Conservation (phyloP, 2,888 invertebrate species). For the Tachina grossa region DNA sequence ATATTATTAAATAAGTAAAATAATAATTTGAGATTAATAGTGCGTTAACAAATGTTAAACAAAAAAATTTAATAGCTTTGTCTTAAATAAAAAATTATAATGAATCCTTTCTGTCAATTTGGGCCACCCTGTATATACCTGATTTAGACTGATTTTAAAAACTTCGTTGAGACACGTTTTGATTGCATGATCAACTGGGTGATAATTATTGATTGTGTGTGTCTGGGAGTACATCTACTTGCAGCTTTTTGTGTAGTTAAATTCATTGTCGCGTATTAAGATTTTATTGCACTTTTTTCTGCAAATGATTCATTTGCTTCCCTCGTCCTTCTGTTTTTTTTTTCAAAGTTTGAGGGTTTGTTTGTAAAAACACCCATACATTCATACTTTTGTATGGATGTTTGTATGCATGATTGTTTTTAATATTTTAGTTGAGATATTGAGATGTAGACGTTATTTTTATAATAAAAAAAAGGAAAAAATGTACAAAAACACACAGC, state of each 20-base stretch:
- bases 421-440: slow-evolving; percentile 30
- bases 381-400: neutral
- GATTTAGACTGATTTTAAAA: too few relatives aligned
- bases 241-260: slow-evolving; percentile 25
- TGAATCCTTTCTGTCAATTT: too few relatives aligned
- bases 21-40: too few relatives aligned
- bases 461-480: slow-evolving; percentile 40
- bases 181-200: too few relatives aligned
- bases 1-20: too few relatives aligned
- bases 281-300: slow-evolving; percentile 65
- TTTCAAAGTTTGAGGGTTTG: slow-evolving; percentile 39
- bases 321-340: slow-evolving; percentile 35
- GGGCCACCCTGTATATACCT: too few relatives aligned
- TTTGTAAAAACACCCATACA: slow-evolving; percentile 6
- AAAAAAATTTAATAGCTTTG: too few relatives aligned
- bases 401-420: slow-evolving; percentile 17
- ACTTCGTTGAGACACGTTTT: too few relatives aligned
- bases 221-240: neutral
- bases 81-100: too few relatives aligned
- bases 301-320: slow-evolving; percentile 41
- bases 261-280: slow-evolving; percentile 58
- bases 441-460: slow-evolving; percentile 41
- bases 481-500: slow-evolving; percentile 20
- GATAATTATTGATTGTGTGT: neutral
- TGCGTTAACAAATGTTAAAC: too few relatives aligned